A percentile compares a stretch with the other conserved stretches of the same genome.
These are phyloP conservation scores for Laterallus jamaicensis DNA, from an alignment of 2,113 vertebrate genomes.

Conservation along the genomic window DNA sequence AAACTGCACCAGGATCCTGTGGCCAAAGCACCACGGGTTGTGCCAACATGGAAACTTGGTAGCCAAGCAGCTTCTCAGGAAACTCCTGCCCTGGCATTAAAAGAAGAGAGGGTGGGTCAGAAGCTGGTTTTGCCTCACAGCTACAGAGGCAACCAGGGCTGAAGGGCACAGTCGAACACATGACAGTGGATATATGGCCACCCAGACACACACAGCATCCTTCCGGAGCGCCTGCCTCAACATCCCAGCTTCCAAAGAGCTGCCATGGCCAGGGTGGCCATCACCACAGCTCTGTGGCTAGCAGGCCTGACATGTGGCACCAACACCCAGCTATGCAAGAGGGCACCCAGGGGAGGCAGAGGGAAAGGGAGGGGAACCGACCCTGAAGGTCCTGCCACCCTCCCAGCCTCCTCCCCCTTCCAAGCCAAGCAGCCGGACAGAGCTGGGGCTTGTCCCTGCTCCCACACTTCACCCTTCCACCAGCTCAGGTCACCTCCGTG, in stretches of 20 bases:
- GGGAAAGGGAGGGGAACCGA: fast-evolving
- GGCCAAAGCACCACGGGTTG: fast-evolving
- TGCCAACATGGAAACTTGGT: neutral
- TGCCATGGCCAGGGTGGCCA: fast-evolving
- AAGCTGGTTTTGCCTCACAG: neutral
- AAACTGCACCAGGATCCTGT: neutral
- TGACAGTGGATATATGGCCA: neutral
- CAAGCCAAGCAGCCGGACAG: fast-evolving
- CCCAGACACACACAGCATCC: neutral
- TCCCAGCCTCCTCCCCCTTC: neutral
- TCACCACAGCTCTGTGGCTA: fast-evolving
- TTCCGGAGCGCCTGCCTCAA: neutral
- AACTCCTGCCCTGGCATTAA: neutral
- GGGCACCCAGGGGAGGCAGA: neutral
- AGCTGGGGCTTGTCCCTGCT: neutral
- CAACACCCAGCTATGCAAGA: fast-evolving
- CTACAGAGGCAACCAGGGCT: neutral
- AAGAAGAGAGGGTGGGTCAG: neutral
- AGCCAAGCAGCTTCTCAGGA: neutral
- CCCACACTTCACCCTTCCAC: fast-evolving
- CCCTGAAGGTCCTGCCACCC: neutral
- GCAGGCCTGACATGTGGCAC: neutral
- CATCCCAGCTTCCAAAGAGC: neutral
- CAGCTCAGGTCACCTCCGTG: neutral
- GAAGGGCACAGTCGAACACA: neutral